These are phyloP conservation scores for Drosophila testacea DNA, from an alignment of 2,888 invertebrate species.

Conservation along the genomic window DNA sequence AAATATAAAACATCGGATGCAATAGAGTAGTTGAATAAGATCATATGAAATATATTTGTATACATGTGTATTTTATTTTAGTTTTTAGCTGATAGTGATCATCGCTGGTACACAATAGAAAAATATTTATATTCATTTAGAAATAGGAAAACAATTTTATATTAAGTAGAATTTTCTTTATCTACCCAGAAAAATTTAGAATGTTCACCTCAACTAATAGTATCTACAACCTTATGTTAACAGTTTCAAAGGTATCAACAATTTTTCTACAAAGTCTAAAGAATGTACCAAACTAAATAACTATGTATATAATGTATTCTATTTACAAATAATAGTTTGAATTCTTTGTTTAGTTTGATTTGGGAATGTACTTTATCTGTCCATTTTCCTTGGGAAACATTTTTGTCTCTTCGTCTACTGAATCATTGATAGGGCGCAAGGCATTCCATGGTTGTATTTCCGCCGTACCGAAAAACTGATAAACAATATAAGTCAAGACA, in stretches of 20 bases:
- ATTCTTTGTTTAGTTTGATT: slow-evolving; percentile 8
- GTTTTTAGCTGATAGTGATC: not conserved
- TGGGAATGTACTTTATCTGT: slow-evolving; percentile 33
- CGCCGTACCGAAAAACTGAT: slow-evolving; percentile 89
- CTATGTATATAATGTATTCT: slow-evolving; percentile 2
- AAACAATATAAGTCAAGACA: slow-evolving; percentile 88
- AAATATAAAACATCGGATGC: not conserved
- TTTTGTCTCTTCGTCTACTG: slow-evolving; percentile 28
- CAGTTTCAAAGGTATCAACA: not conserved
- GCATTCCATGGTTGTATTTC: slow-evolving; percentile 86
- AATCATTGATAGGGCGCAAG: slow-evolving; percentile 15
- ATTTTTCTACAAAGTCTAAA: no score
- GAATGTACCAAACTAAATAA: slow-evolving; percentile 8
- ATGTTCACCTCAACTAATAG: slow-evolving; percentile 4
- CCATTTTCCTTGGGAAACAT: slow-evolving; percentile 36
- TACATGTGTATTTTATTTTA: not conserved
- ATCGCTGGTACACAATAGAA: slow-evolving; percentile 4
- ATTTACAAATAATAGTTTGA: not conserved
- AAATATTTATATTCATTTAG: not conserved
- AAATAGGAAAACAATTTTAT: slow-evolving; percentile 14
- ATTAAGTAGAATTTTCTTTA: slow-evolving; percentile 2
- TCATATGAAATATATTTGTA: not conserved
- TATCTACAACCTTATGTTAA: slow-evolving; percentile 18
- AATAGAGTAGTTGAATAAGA: not conserved
- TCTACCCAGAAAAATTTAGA: slow-evolving; percentile 8